Percentiles rank a stretch among this genome's conserved stretches.
Conservation (phyloP, 2,888 invertebrate genomes). For the Heliconius erato region DNA sequence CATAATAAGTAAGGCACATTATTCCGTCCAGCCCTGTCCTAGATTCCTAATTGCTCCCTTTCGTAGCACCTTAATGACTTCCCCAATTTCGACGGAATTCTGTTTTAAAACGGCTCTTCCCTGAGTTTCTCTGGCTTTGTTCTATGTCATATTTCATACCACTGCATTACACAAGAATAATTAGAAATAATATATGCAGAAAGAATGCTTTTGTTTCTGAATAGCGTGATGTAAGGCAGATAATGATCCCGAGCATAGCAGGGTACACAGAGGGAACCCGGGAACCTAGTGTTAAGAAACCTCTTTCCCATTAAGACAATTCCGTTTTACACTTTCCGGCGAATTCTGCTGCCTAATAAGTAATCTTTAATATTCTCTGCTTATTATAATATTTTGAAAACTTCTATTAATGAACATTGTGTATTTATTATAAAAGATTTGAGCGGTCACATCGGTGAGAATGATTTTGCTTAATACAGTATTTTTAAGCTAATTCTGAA, state of each 20-base stretch:
- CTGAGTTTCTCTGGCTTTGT: conserved; percentile 43
- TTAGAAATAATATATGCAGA: conserved; percentile 36
- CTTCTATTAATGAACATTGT: background rate
- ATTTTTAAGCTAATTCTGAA: background rate
- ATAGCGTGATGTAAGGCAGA: background rate
- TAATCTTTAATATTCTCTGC: background rate
- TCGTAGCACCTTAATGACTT: conserved; percentile 77
- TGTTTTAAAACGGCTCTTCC: conserved; percentile 68
- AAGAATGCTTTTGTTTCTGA: conserved; percentile 26
- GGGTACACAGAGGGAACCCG: too few species aligned
- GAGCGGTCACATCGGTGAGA: background rate
- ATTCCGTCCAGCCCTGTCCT: conserved; percentile 62
- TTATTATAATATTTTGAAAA: background rate
- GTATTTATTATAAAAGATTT: background rate
- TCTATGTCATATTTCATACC: conserved; percentile 41
- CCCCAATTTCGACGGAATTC: conserved; percentile 74
- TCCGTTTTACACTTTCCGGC: too few species aligned
- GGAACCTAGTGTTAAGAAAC: too few species aligned
- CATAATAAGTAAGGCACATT: conserved; percentile 54
- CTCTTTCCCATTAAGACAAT: too few species aligned
- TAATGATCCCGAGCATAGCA: background rate
- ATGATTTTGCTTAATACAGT: background rate
- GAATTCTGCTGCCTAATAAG: too few species aligned
- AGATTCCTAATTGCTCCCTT: conserved; percentile 77
- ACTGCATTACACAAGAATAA: conserved; percentile 37